Percentiles rank a stretch among this genome's conserved stretches.
Conservation (phyloP, 1,140 invertebrate genomes). For the Oedothorax gibbosus region DNA sequence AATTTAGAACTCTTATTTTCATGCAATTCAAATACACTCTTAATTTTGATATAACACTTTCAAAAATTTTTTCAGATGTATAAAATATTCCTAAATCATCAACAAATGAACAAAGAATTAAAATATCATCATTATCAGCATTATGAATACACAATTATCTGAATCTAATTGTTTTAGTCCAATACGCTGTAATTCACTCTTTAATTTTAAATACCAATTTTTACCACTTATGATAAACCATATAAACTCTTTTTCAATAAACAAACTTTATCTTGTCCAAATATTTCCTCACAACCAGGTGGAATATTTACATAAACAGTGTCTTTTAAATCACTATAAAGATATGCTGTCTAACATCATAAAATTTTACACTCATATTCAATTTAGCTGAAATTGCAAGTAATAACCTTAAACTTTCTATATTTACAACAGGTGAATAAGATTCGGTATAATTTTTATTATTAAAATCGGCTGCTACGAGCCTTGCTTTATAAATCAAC, state of each 20-base stretch:
- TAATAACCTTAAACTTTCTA: conserved; percentile 64
- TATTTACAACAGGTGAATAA: conserved; percentile 62
- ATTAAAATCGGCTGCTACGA: conserved; percentile 52
- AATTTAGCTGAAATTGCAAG: conserved; percentile 57
- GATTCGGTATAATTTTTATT: conserved; percentile 50
- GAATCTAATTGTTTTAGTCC: background rate
- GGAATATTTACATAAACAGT: conserved; percentile 68
- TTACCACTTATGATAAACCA: conserved; percentile 68
- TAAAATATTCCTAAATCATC: conserved; percentile 5
- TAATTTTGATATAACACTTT: conserved; percentile 28
- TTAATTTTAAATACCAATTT: conserved; percentile 67
- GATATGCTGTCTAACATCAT: conserved; percentile 66
- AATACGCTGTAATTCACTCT: conserved; percentile 61
- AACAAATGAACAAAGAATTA: background rate
- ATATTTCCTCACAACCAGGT: conserved; percentile 65
- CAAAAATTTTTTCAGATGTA: background rate
- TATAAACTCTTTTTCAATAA: conserved; percentile 68
- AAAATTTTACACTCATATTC: conserved; percentile 31
- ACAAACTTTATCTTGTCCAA: conserved; percentile 58
- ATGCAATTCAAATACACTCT: conserved; percentile 59
- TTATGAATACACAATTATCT: conserved; percentile 8
- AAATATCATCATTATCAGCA: background rate
- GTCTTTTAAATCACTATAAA: conserved; percentile 68
- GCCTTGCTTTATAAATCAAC: conserved; percentile 34
- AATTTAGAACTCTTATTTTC: background rate